A percentile compares a stretch with the other conserved stretches of the same genome.
These are phyloP conservation scores for Syrphus vitripennis DNA, from an alignment of 2,888 invertebrate species.

Conservation along the genomic window DNA sequence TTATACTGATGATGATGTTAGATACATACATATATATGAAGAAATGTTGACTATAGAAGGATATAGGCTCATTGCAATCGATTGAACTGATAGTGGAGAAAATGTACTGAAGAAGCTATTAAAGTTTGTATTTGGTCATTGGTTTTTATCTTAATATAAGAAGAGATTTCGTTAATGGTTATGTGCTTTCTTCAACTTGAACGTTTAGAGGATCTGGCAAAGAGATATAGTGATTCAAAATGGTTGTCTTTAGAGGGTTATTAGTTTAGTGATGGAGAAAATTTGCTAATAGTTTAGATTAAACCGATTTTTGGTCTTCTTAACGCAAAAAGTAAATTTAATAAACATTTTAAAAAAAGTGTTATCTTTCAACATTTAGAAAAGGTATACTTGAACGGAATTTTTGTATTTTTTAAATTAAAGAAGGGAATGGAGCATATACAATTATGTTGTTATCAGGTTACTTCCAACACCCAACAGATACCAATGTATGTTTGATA, in stretches of 20 bases:
- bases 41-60: not conserved
- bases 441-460: no score
- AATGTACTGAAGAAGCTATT: not conserved
- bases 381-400: no score
- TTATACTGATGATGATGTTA: not conserved
- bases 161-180: not conserved
- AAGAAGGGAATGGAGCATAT: no score
- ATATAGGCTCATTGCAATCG: not conserved
- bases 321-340: not conserved
- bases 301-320: not conserved
- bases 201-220: not conserved
- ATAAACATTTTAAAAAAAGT: not conserved
- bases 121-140: conserved; percentile 9
- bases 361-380: not conserved
- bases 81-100: not conserved
- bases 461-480: no score
- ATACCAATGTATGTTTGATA: no score
- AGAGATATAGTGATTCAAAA: not conserved
- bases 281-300: not conserved
- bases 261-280: not conserved
- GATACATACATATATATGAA: no score
- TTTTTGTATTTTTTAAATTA: no score
- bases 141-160: conserved; percentile 9
- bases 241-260: not conserved
- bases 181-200: not conserved